Conservation (phyloP, 2,888 invertebrate species). For the Campoplex nolae region DNA sequence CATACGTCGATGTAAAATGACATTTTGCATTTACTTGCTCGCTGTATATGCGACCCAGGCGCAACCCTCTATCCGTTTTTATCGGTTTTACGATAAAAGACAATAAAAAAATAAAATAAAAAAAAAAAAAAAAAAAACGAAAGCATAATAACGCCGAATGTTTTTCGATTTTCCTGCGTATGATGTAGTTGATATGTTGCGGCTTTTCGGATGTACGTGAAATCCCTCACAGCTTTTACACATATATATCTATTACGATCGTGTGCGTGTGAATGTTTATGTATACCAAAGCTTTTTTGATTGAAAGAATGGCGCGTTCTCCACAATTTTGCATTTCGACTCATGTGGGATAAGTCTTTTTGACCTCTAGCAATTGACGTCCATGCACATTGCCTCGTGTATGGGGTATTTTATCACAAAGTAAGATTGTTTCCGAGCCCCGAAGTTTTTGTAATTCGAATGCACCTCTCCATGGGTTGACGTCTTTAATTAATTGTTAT, state of each 20-base stretch:
- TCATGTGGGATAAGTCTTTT: neutral
- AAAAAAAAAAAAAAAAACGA: conserved; percentile 36
- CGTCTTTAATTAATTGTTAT: neutral
- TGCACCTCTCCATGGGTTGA: neutral
- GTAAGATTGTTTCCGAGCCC: neutral
- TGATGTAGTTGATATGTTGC: conserved; percentile 73
- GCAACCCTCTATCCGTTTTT: conserved; percentile 73
- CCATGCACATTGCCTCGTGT: neutral
- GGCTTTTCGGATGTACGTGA: conserved; percentile 30
- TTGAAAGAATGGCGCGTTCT: neutral
- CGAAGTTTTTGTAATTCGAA: neutral
- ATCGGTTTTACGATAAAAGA: conserved; percentile 77
- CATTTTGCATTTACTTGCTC: conserved; percentile 55
- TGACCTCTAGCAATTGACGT: neutral
- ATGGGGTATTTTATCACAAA: neutral
- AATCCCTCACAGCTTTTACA: conserved; percentile 46
- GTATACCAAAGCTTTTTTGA: neutral
- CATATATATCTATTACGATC: conserved; percentile 11
- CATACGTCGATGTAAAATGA: conserved; percentile 61
- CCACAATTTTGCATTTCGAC: neutral
- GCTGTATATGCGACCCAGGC: conserved; percentile 62
- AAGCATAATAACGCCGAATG: conserved; percentile 76
- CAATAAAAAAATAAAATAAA: conserved; percentile 52
- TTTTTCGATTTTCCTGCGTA: conserved; percentile 75
- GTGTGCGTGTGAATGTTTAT: conserved; percentile 16